phyloP scores from a whole-genome alignment of 1,140 invertebrate species.

The Neoseiulus cucumeris region DNA sequence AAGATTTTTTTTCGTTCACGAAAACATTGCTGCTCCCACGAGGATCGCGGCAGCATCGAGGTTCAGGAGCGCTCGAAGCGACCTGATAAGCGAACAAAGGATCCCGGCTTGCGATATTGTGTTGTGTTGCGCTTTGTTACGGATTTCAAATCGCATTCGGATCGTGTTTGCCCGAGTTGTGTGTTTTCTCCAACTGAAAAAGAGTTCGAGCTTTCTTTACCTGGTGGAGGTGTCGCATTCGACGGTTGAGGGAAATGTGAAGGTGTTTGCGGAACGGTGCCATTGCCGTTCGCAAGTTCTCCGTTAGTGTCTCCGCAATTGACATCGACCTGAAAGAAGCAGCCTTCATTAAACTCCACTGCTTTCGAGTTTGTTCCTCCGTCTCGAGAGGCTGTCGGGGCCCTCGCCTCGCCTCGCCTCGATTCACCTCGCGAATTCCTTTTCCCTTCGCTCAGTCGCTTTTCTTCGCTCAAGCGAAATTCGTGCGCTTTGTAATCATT shows the following conservation, averaged over 20 bases:
- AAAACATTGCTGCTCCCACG: neutral
- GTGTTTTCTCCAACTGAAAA: neutral
- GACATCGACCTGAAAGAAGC: neutral
- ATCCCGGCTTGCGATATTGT: neutral
- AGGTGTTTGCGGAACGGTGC: neutral
- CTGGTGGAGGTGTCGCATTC: constrained; percentile 1
- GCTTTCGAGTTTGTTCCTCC: neutral
- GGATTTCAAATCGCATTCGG: too few relatives aligned
- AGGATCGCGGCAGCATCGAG: neutral
- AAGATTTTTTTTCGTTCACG: too few relatives aligned
- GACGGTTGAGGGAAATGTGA: constrained; percentile 9
- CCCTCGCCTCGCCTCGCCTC: neutral
- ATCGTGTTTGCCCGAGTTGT: neutral
- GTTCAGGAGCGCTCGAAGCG: too few relatives aligned
- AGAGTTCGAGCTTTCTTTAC: neutral
- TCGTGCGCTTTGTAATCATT: too few relatives aligned
- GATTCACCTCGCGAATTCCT: neutral
- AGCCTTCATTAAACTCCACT: neutral
- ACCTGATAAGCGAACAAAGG: neutral
- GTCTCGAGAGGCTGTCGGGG: too few relatives aligned
- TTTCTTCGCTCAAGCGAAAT: too few relatives aligned
- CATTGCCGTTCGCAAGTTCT: neutral
- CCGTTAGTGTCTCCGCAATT: neutral
- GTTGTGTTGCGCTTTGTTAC: neutral
- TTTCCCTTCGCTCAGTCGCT: neutral